These are phyloP conservation scores for Penaeus japonicus DNA, from an alignment of 1,140 invertebrate genomes.

Conservation along the genomic window DNA sequence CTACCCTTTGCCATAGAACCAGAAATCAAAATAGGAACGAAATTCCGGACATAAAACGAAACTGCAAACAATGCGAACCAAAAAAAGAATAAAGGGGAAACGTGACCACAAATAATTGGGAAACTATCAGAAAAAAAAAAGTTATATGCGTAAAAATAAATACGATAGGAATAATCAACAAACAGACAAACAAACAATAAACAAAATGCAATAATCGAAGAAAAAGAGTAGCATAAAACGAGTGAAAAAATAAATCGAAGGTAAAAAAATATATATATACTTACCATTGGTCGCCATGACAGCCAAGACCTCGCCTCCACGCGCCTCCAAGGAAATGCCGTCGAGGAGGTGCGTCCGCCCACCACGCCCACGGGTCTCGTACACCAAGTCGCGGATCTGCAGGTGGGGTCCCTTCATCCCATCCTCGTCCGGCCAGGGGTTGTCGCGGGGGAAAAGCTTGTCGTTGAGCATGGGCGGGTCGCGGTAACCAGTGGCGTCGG, in stretches of 20 bases:
- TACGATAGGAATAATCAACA: no score
- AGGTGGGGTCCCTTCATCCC: constrained; percentile 70
- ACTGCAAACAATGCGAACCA: no score
- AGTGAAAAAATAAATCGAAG: constrained; percentile 22
- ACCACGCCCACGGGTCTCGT: constrained; percentile 64
- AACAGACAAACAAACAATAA: no score
- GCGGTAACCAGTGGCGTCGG: constrained; percentile 54
- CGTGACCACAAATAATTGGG: no score
- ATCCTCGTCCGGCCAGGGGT: constrained; percentile 58
- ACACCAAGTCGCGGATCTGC: constrained; percentile 70
- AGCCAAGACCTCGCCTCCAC: constrained; percentile 87
- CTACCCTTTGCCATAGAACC: neutral
- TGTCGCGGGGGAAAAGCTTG: constrained; percentile 61
- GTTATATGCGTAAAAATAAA: no score
- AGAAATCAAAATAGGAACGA: no score
- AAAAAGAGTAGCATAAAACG: neutral
- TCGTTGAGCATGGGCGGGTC: constrained; percentile 61
- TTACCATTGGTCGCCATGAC: constrained; percentile 81
- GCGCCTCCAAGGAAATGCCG: constrained; percentile 81
- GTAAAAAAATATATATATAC: constrained; percentile 19
- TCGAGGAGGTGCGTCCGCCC: constrained; percentile 70
- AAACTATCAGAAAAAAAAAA: no score
- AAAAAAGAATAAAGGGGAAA: no score
- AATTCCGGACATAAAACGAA: no score
- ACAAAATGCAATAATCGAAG: neutral